Conservation (phyloP, 2,888 invertebrate genomes). For the Eugnorisma glareosa region DNA sequence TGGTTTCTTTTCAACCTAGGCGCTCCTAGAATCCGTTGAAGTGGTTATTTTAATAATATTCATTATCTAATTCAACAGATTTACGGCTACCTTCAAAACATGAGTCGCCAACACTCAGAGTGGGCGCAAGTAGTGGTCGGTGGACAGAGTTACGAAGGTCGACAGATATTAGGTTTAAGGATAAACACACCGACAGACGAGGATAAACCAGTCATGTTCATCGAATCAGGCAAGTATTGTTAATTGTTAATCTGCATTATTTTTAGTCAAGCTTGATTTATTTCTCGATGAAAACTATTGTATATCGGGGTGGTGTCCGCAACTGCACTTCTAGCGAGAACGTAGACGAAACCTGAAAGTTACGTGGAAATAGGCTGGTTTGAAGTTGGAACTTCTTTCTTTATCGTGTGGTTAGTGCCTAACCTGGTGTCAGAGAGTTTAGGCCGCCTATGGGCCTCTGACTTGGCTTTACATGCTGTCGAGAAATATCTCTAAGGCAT, state of each 20-base stretch:
- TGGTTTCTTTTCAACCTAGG: not conserved
- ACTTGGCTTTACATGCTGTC: too few species aligned
- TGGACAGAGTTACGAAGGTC: slow-evolving; percentile 91
- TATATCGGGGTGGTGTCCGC: too few species aligned
- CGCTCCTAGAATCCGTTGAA: not conserved
- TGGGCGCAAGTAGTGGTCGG: slow-evolving; percentile 88
- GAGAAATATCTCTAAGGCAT: too few species aligned
- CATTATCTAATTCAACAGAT: slow-evolving; percentile 77
- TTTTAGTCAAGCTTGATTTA: not conserved
- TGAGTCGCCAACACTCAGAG: slow-evolving; percentile 84
- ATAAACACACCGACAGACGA: slow-evolving; percentile 81
- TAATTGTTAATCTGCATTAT: not conserved
- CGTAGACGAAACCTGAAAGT: not conserved
- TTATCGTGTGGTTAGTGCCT: too few species aligned
- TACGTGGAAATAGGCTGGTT: not conserved
- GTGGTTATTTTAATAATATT: not conserved
- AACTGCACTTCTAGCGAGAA: too few species aligned
- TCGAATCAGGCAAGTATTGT: slow-evolving; percentile 89
- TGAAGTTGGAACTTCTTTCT: too few species aligned
- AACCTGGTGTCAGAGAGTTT: too few species aligned
- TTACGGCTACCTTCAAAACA: slow-evolving; percentile 87
- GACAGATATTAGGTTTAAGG: slow-evolving; percentile 90
- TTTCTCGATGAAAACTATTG: too few species aligned
- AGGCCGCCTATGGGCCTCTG: too few species aligned
- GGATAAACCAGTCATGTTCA: slow-evolving; percentile 89